Conservation (phyloP, 1,140 invertebrate genomes). For the Cotesia glomerata region DNA sequence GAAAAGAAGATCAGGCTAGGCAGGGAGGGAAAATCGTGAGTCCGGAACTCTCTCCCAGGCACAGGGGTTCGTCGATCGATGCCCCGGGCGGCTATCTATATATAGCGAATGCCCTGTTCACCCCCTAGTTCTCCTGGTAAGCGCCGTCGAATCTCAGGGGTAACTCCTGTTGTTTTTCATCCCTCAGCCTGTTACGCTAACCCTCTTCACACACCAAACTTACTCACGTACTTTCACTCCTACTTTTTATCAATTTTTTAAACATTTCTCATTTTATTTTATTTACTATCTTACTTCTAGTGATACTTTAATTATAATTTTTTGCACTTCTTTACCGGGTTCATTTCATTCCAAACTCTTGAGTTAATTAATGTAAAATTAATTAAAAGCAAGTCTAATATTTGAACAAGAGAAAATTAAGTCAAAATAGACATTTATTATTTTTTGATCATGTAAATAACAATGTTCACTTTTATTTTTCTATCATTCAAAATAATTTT, state of each 20-base stretch:
- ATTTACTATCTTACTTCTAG: neutral
- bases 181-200: neutral
- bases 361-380: too few species aligned
- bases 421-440: too few species aligned
- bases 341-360: too few species aligned
- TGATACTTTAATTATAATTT: too few species aligned
- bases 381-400: too few species aligned
- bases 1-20: too few species aligned
- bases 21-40: slow-evolving; percentile 11
- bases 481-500: too few species aligned
- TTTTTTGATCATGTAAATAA: too few species aligned
- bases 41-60: slow-evolving; percentile 35
- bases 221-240: neutral
- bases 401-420: too few species aligned
- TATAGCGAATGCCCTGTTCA: slow-evolving; percentile 26
- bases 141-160: slow-evolving; percentile 25
- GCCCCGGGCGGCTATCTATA: slow-evolving; percentile 32
- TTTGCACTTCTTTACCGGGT: too few species aligned
- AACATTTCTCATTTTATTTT: neutral
- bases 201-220: neutral
- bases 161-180: slow-evolving; percentile 6
- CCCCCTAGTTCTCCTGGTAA: slow-evolving; percentile 11
- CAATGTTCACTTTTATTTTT: too few species aligned
- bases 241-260: slow-evolving; percentile 6
- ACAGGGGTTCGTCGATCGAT: slow-evolving; percentile 34